Conservation (phyloP, 2,888 invertebrate species). For the Napeogenes inachia region DNA sequence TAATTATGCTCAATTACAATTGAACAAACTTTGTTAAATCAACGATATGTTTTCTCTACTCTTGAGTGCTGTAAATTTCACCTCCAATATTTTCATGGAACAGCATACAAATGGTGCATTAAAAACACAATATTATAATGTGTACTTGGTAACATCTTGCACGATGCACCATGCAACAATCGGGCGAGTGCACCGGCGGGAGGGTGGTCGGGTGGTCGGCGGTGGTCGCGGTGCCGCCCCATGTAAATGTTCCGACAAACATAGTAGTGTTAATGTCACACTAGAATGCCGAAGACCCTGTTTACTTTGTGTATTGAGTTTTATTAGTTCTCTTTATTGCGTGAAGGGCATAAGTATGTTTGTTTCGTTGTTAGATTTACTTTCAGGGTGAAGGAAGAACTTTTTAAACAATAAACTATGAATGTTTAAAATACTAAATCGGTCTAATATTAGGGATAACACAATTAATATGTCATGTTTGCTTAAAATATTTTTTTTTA, state of each 20-base stretch:
- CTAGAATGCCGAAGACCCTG: constrained; percentile 59
- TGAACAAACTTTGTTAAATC: too few relatives aligned
- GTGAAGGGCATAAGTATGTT: constrained; percentile 50
- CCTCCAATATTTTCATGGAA: too few relatives aligned
- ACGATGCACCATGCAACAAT: not conserved
- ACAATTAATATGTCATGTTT: too few relatives aligned
- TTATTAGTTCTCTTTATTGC: constrained; percentile 64
- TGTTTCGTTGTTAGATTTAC: constrained; percentile 18
- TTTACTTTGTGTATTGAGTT: constrained; percentile 60
- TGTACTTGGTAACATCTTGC: not conserved
- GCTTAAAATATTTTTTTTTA: too few relatives aligned
- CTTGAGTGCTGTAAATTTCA: too few relatives aligned
- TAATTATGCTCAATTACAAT: too few relatives aligned
- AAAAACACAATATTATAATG: constrained; percentile 4
- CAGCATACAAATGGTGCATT: not conserved
- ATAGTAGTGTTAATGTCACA: constrained; percentile 69
- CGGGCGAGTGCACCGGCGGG: constrained; percentile 43
- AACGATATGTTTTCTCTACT: too few relatives aligned
- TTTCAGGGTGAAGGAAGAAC: not conserved
- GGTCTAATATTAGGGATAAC: too few relatives aligned
- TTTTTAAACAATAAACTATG: too few relatives aligned
- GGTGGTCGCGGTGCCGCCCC: constrained; percentile 42
- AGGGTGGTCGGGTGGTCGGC: constrained; percentile 30
- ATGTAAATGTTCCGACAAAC: constrained; percentile 72
- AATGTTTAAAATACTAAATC: too few relatives aligned